Base-by-base conservation (phyloP, 2,888 invertebrate species). In the Pristionchus exspectatus region DNA sequence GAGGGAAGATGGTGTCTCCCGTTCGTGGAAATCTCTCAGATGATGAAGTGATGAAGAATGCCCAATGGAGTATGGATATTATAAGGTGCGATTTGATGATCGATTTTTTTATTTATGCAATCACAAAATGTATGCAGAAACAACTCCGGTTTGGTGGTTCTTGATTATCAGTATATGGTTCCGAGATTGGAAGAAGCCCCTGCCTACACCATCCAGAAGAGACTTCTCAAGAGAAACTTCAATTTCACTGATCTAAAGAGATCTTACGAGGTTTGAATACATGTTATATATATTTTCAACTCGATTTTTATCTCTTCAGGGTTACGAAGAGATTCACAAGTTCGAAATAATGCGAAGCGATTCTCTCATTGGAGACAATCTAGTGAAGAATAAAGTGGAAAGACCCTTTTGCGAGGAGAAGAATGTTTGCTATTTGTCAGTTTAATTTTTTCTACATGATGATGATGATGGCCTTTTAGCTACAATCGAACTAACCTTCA, bases 21-120 rank as follows among this genome's bases (percentile, higher is more conserved):
- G 38, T 74, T 18, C 33, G 74, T 74, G 74, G 38, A 38, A 74
- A 74, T 74, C 74, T 74, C 18, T 74, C 74, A 10, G 44, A 74
- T 74, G 74, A 74, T 74, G 74, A 74, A 74, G 38, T 74, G 1
- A 74, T 74, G 74, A 74, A 74, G 74, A 74, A 74, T 38, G 74
- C 74, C n/a, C 74, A 74, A 74, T 74, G 74, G 74, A 74, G 74
- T 74, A 74, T 74, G 9, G 74, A 74, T 33, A 74, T 74, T 74
- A 38, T 74, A 18, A 74, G 74, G 74, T 74, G 74, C 9, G 21
- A 3, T 0, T 12, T 4, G 9, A 21, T 18, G 16, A 33, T 74
- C 21, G 21, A 16, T 12, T 24, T 21, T 66, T 66, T 3, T 7
- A 50, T 7, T 9, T 27, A 18, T 7, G 2, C 10, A 24, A n/a